Evolutionary conservation across 2,888 invertebrate species (phyloP), one percentile per base, ranked within the genome.

Genomic region (Apocheima hispidaria): DNA sequence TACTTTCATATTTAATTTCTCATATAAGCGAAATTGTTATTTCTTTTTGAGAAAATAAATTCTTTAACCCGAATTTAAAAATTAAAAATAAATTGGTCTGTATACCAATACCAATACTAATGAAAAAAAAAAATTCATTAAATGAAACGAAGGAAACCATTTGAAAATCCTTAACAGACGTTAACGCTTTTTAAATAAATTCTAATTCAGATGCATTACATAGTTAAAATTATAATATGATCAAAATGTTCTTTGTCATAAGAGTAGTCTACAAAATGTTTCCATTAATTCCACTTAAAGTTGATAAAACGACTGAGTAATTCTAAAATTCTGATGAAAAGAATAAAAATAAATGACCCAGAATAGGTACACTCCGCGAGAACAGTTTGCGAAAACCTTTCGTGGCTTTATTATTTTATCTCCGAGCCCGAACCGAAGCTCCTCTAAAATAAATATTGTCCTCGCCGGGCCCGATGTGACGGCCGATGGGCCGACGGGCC

Each of bases 391-490:
- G 20, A 36, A 16, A 43, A 26, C 26, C 14, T 23, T 26, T 43
- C 43, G 3, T 7, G 26, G 43, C 9, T 43, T 43, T 43, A 44
- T 44, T 44, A 28, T 44, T 28, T 28, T 41, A 23, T 21, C n/a
- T 41, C 41, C 16, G 35, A 2, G 14, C 4, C 26, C 23, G n/a
- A 40, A 36, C 38, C 3, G 33, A 44, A 26, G 21, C 18, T 40
- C 5, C 18, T 48, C 26, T 20, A 33, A 36, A 51, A 46, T 23
- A 38, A 59, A 59, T 33, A 51, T 59, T 33, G 16, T 33, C 7
- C 1, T 4, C 4, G 1, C 3, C 1, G 4, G 9, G 35, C 3
- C 14, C 40, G 40, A 40, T 10, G 40, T 10, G 20, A 40, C 20
- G 40, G 10, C 40, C 20, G 40, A 12, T 9, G 7, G 1, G 4